These are phyloP conservation scores for Agrochola litura DNA, from an alignment of 2,888 invertebrate species.

Conservation along the genomic window DNA sequence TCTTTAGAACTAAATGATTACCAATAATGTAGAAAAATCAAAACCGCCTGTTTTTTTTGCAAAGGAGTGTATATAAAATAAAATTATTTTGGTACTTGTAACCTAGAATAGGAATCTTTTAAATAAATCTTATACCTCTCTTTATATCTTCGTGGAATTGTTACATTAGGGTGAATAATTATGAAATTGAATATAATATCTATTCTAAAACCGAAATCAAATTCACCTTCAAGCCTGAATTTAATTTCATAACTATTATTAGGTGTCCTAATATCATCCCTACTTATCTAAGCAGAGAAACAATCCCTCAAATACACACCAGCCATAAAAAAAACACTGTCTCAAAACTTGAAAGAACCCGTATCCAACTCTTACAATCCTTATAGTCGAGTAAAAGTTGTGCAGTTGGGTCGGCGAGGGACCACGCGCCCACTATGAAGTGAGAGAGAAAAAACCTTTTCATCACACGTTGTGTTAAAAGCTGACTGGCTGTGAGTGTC, in stretches of 20 bases:
- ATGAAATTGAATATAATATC: background rate
- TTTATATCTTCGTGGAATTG: background rate
- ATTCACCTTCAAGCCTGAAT: background rate
- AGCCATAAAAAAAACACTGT: background rate
- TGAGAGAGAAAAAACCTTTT: slow-evolving; percentile 45
- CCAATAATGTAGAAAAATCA: too few relatives aligned
- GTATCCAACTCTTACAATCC: slow-evolving; percentile 18
- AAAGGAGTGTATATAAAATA: background rate
- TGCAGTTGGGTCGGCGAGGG: slow-evolving; percentile 45
- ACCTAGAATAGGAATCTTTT: background rate
- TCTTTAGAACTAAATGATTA: too few relatives aligned
- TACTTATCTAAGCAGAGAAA: too few relatives aligned
- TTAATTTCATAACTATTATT: background rate
- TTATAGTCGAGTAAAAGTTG: slow-evolving; percentile 38
- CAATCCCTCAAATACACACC: too few relatives aligned
- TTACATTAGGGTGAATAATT: background rate
- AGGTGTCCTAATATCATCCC: background rate
- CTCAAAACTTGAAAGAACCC: slow-evolving; percentile 6
- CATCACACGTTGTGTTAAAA: slow-evolving; percentile 55
- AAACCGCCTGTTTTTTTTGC: too few relatives aligned
- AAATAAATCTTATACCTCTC: background rate
- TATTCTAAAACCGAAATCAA: background rate
- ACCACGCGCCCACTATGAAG: slow-evolving; percentile 44
- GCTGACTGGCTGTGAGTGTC: slow-evolving; percentile 51
- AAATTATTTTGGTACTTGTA: background rate